Evolutionary conservation across 1,140 invertebrate species (phyloP).

Genomic region (Platyscapa corneri): DNA sequence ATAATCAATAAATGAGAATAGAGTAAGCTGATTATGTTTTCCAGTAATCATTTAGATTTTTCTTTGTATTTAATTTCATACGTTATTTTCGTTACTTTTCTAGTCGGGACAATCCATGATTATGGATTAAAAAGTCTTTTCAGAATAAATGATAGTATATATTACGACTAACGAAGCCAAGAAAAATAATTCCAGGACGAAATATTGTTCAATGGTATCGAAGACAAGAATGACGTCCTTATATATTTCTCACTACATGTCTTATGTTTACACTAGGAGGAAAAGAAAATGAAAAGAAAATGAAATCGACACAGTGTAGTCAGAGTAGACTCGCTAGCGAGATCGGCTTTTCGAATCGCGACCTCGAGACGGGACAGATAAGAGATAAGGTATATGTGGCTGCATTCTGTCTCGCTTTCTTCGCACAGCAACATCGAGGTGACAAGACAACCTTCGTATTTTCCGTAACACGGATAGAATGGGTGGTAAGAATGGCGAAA

Average conservation of each 20-base stretch:
- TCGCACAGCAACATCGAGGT: slow-evolving; percentile 51
- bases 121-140: too few species aligned
- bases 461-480: slow-evolving; percentile 57
- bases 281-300: slow-evolving; percentile 27
- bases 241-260: background rate
- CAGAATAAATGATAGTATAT: too few species aligned
- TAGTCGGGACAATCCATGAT: too few species aligned
- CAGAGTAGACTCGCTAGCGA: background rate
- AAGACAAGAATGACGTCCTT: too few species aligned
- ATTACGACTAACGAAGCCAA: background rate
- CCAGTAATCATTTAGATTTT: too few species aligned
- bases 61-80: too few species aligned
- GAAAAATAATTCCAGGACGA: too few species aligned
- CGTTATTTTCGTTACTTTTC: too few species aligned
- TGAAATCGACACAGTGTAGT: slow-evolving; percentile 27
- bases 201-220: too few species aligned
- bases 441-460: slow-evolving; percentile 61
- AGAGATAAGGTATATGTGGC: slow-evolving; percentile 25
- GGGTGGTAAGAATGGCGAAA: slow-evolving; percentile 61
- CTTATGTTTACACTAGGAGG: background rate
- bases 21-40: too few species aligned
- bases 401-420: background rate
- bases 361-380: slow-evolving; percentile 27
- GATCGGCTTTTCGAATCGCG: slow-evolving; percentile 40
- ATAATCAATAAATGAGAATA: too few species aligned